phyloP scores from a whole-genome alignment of 2,113 vertebrate genomes.

The Gambusia affinis region DNA sequence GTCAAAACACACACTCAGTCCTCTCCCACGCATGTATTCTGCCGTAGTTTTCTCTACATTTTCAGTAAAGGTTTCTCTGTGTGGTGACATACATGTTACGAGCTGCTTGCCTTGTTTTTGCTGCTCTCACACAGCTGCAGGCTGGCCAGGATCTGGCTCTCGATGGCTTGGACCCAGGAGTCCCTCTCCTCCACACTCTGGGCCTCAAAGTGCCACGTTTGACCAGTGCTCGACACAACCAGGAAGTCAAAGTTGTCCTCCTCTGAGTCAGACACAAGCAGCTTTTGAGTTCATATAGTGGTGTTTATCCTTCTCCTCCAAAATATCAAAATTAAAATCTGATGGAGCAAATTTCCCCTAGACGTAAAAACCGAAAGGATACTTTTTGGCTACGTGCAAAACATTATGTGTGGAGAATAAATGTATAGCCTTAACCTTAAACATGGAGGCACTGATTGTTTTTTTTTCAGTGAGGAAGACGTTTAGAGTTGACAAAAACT shows the following conservation, averaged over 20 bases:
- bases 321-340: too few relatives aligned
- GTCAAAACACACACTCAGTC: background rate
- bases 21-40: too few relatives aligned
- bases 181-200: constrained; percentile 90
- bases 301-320: too few relatives aligned
- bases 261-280: constrained; percentile 64
- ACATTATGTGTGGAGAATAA: too few relatives aligned
- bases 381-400: too few relatives aligned
- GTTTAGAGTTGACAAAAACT: background rate
- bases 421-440: background rate
- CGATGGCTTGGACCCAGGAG: constrained; percentile 94
- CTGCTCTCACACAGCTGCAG: constrained; percentile 94
- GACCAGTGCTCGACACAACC: constrained; percentile 91
- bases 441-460: background rate
- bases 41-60: too few relatives aligned
- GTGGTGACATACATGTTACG: too few relatives aligned
- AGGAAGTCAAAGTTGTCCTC: constrained; percentile 97
- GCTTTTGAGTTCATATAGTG: background rate
- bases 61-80: too few relatives aligned
- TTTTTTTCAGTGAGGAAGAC: background rate
- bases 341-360: too few relatives aligned
- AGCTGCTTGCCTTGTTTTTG: constrained; percentile 88
- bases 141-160: constrained; percentile 95
- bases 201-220: constrained; percentile 95
- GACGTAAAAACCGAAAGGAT: too few relatives aligned